phyloP scores from a whole-genome alignment of 1,140 invertebrate species.

The Trachymyrmex septentrionalis region DNA sequence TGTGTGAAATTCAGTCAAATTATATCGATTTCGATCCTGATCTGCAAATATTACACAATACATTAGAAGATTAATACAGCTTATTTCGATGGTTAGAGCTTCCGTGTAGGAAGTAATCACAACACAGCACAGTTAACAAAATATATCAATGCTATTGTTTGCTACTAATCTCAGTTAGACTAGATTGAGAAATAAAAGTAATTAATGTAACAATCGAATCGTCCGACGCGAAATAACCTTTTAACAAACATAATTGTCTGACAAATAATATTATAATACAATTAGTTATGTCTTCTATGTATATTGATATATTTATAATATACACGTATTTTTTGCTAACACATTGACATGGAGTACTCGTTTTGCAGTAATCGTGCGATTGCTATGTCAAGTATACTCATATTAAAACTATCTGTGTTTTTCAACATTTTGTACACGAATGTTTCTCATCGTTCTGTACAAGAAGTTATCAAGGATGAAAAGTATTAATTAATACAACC shows the following conservation, averaged over 20 bases:
- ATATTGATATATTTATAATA: slow-evolving; percentile 66
- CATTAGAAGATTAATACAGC: slow-evolving; percentile 37
- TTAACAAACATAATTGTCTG: slow-evolving; percentile 11
- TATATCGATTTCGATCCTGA: slow-evolving; percentile 25
- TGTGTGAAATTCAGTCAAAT: neutral
- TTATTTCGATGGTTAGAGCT: slow-evolving; percentile 21
- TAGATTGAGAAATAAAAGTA: slow-evolving; percentile 50
- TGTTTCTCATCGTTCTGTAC: slow-evolving; percentile 66
- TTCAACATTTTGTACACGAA: slow-evolving; percentile 68
- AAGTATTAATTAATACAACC: slow-evolving; percentile 36
- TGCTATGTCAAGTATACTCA: slow-evolving; percentile 18
- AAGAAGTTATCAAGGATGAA: slow-evolving; percentile 33
- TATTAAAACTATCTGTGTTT: slow-evolving; percentile 58
- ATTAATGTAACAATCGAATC: slow-evolving; percentile 20
- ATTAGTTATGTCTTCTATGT: slow-evolving; percentile 64
- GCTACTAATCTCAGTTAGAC: slow-evolving; percentile 58
- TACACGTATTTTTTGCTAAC: slow-evolving; percentile 56
- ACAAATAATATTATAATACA: slow-evolving; percentile 49
- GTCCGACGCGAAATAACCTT: neutral
- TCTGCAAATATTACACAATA: slow-evolving; percentile 23
- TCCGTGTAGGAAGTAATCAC: slow-evolving; percentile 22
- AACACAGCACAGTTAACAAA: slow-evolving; percentile 45
- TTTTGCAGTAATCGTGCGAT: slow-evolving; percentile 61
- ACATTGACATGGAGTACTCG: slow-evolving; percentile 69
- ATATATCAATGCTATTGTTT: slow-evolving; percentile 29